Percentiles rank a stretch among this genome's conserved stretches.
phyloP scores from a whole-genome alignment of 1,140 invertebrate genomes.

The Oreohelix idahoensis region DNA sequence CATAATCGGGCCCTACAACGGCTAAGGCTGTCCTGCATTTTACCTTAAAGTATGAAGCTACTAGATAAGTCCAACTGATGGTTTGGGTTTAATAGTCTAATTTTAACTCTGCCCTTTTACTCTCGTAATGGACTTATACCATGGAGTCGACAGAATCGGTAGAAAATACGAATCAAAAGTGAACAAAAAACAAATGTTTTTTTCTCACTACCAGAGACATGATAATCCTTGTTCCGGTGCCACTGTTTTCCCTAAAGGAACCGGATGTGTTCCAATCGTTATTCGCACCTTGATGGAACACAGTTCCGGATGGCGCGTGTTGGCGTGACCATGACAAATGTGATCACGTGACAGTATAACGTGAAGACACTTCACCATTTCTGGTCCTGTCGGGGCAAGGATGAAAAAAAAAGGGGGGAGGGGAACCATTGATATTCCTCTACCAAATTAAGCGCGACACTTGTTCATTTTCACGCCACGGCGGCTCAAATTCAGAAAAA shows the following conservation, averaged over 20 bases:
- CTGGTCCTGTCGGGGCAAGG: background rate
- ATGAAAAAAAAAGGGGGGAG: background rate
- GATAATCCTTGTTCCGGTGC: background rate
- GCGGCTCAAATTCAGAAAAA: conserved; percentile 25
- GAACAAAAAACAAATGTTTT: background rate
- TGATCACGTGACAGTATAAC: conserved; percentile 32
- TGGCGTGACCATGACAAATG: conserved; percentile 40
- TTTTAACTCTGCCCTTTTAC: too few relatives aligned
- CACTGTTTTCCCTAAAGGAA: background rate
- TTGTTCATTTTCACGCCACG: conserved; percentile 41
- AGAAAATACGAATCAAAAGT: background rate
- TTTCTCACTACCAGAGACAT: background rate
- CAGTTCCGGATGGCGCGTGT: conserved; percentile 36
- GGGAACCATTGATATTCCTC: background rate
- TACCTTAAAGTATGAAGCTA: too few relatives aligned
- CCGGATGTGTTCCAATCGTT: conserved; percentile 30
- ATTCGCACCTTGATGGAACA: conserved; percentile 9
- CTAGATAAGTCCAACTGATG: too few relatives aligned
- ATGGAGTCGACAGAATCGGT: background rate
- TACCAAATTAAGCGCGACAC: conserved; percentile 40
- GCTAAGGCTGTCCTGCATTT: too few relatives aligned
- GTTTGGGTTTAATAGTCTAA: too few relatives aligned
- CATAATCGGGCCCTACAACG: too few relatives aligned
- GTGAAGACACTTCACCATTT: background rate
- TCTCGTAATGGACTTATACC: background rate